phyloP scores from a whole-genome alignment of 92 coral and sea anemone genomes.

The Parazoanthus swiftii region DNA sequence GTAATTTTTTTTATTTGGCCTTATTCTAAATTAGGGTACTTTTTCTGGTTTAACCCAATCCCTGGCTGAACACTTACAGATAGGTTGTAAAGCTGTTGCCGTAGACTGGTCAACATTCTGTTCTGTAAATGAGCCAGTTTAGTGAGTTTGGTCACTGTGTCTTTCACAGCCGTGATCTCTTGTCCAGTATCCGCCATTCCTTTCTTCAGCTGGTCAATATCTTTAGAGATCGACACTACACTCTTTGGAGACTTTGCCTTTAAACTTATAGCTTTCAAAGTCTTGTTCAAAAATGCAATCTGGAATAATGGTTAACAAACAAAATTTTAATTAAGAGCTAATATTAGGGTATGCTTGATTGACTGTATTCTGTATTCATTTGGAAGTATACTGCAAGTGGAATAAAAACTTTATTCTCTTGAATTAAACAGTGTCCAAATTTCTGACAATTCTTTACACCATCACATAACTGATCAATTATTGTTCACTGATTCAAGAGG shows the following conservation, averaged over 20 bases:
- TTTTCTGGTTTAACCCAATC: not conserved
- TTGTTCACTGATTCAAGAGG: too few species aligned
- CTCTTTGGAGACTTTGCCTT: conserved; percentile 68
- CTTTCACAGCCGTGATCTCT: conserved; percentile 76
- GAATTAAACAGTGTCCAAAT: too few species aligned
- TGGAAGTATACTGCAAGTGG: too few species aligned
- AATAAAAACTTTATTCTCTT: too few species aligned
- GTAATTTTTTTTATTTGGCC: too few species aligned
- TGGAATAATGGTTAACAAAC: conserved; percentile 28
- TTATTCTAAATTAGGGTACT: too few species aligned
- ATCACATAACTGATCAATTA: too few species aligned
- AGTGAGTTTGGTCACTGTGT: conserved; percentile 65
- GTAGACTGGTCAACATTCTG: conserved; percentile 49
- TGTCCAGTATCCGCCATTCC: conserved; percentile 87
- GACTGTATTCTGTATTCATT: too few species aligned
- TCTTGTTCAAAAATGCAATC: conserved; percentile 70
- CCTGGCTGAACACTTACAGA: conserved; percentile 60
- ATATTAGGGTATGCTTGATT: too few species aligned
- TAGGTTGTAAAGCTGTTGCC: conserved; percentile 54
- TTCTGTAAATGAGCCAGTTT: conserved; percentile 66
- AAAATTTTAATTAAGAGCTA: too few species aligned
- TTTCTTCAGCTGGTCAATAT: conserved; percentile 70
- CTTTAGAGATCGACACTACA: conserved; percentile 57
- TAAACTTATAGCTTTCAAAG: conserved; percentile 50
- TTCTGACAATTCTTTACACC: too few species aligned